Percentiles rank a stretch among this genome's conserved stretches.
Conservation (phyloP, 2,797 vertebrate genomes). For the Alca torda region DNA sequence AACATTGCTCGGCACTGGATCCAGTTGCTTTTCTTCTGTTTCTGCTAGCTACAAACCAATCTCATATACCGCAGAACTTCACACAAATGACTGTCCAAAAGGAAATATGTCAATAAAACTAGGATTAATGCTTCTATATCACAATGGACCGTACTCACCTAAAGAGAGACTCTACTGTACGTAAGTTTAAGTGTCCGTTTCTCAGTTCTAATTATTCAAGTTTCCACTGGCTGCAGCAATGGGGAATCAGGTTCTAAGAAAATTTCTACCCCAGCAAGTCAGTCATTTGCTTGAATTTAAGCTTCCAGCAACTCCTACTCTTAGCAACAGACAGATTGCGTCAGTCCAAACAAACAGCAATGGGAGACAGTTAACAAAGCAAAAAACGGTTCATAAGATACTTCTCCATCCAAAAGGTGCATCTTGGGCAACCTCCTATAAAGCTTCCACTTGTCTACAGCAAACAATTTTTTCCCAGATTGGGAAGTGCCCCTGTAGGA, state of each 20-base stretch:
- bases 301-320: background rate
- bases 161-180: background rate
- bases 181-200: background rate
- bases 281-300: background rate
- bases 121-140: background rate
- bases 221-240: background rate
- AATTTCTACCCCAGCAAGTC: background rate
- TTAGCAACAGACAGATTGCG: background rate
- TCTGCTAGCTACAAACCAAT: background rate
- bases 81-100: background rate
- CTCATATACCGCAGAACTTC: background rate
- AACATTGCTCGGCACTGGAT: background rate
- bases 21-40: background rate
- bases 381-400: background rate
- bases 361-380: background rate
- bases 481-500: conserved; percentile 6
- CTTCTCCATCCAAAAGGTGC: background rate
- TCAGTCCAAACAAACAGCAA: background rate
- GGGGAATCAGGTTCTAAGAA: background rate
- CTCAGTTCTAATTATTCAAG: background rate
- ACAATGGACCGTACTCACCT: background rate
- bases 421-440: conserved; percentile 26
- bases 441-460: conserved; percentile 17
- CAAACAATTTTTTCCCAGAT: background rate
- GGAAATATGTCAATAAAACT: background rate